phyloP scores from a whole-genome alignment of 1,140 invertebrate species.

The Drosophila ercepeae region DNA sequence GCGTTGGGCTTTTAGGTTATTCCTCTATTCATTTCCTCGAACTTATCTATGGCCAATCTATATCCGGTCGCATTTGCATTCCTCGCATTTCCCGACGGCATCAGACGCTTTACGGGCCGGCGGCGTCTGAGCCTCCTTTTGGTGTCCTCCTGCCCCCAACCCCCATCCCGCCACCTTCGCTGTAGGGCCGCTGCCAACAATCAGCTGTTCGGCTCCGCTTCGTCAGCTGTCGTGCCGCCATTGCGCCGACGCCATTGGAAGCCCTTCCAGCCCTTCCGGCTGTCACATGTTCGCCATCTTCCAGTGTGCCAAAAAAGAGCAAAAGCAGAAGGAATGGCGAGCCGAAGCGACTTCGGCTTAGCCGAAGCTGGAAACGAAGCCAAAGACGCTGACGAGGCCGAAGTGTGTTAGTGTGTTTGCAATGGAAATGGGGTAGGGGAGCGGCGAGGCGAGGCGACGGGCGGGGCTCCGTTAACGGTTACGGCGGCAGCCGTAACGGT shows the following conservation, averaged over 20 bases:
- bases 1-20: slow-evolving; percentile 12
- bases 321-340: slow-evolving; percentile 20
- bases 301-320: slow-evolving; percentile 73
- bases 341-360: slow-evolving; percentile 13
- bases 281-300: slow-evolving; percentile 66
- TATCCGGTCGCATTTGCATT: slow-evolving; percentile 37
- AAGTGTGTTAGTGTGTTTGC: slow-evolving; percentile 57
- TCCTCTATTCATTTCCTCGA: slow-evolving; percentile 35
- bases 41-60: slow-evolving; percentile 36
- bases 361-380: slow-evolving; percentile 1
- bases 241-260: slow-evolving; percentile 66
- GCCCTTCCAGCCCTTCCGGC: slow-evolving; percentile 27
- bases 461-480: slow-evolving; percentile 1
- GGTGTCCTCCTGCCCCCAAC: not conserved
- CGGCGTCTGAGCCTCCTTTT: slow-evolving; percentile 19
- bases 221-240: slow-evolving; percentile 49
- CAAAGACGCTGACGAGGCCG: slow-evolving; percentile 2
- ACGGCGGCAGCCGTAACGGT: slow-evolving; percentile 25
- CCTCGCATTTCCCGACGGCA: slow-evolving; percentile 40
- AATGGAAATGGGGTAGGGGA: slow-evolving; percentile 10
- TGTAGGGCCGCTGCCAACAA: too few relatives aligned
- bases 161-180: too few relatives aligned
- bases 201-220: slow-evolving; percentile 66
- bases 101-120: slow-evolving; percentile 23
- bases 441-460: not conserved